These are phyloP conservation scores for Apostichopus parvimensis DNA, from an alignment of 35 echinoderm and acorn worm species.

Conservation along the genomic window DNA sequence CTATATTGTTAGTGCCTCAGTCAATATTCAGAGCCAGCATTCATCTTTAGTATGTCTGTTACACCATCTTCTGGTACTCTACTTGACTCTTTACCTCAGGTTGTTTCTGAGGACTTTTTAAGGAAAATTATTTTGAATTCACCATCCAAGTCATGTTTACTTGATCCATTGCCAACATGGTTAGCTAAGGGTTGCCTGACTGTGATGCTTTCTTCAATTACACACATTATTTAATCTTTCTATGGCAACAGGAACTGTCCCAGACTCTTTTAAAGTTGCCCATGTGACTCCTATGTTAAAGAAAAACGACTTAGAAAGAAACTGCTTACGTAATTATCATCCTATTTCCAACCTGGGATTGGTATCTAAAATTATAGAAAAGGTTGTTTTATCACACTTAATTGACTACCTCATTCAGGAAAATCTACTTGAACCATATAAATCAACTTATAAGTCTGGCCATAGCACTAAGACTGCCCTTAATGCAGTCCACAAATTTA, in stretches of 20 bases:
- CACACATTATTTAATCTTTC: background rate
- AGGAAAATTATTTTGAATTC: no score
- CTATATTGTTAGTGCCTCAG: no score
- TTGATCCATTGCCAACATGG: no score
- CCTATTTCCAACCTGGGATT: constrained; percentile 23
- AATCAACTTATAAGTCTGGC: background rate
- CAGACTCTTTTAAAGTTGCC: no score
- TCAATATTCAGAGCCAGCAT: no score
- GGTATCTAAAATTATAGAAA: background rate
- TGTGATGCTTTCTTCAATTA: background rate
- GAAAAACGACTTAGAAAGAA: background rate
- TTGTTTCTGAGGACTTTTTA: no score
- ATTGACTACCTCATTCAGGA: background rate
- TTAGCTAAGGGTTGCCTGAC: no score
- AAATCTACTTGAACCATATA: background rate
- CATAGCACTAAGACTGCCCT: background rate
- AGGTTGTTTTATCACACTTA: background rate
- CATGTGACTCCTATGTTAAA: background rate
- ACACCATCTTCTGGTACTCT: no score
- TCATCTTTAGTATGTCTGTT: no score
- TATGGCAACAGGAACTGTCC: background rate
- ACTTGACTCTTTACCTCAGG: no score
- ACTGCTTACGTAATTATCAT: background rate
- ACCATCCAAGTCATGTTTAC: no score
- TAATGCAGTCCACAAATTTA: constrained; percentile 16